A percentile compares a stretch with the other conserved stretches of the same genome.
These are phyloP conservation scores for Andrena haemorrhoa DNA, from an alignment of 2,888 invertebrate species.

Conservation along the genomic window DNA sequence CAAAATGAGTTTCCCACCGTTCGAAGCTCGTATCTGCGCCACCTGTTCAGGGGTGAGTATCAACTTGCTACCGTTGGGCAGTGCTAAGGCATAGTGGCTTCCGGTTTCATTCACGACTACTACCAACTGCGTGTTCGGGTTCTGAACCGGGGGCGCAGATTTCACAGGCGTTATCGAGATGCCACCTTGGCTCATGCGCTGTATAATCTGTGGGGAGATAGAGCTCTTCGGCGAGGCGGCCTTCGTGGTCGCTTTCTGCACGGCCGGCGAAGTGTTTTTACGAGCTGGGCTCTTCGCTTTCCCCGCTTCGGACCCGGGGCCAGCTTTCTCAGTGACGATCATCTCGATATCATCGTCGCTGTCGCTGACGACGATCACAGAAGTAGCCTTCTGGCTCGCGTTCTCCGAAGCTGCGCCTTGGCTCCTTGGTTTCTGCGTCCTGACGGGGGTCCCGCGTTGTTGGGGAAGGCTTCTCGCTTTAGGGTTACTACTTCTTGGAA, in stretches of 20 bases:
- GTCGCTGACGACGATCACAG: constrained; percentile 81
- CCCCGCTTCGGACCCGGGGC: constrained; percentile 48
- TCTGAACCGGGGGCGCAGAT: constrained; percentile 63
- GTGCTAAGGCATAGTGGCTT: constrained; percentile 83
- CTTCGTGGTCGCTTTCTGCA: constrained; percentile 62
- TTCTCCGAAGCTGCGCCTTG: constrained; percentile 16
- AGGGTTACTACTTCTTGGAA: not conserved
- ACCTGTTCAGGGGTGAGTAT: constrained; percentile 84
- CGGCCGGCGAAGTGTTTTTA: constrained; percentile 15
- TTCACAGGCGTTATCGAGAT: constrained; percentile 82
- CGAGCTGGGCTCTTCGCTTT: constrained; percentile 29
- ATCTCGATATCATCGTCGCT: constrained; percentile 83
- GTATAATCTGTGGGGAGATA: constrained; percentile 80
- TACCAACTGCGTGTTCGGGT: constrained; percentile 77
- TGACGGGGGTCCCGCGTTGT: constrained; percentile 13
- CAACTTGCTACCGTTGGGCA: constrained; percentile 83
- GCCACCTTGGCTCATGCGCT: constrained; percentile 82
- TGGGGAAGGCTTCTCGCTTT: constrained; percentile 19
- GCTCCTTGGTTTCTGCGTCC: not conserved
- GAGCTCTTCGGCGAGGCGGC: constrained; percentile 61
- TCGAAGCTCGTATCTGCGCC: constrained; percentile 83
- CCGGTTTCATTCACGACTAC: constrained; percentile 83
- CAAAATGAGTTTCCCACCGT: constrained; percentile 82
- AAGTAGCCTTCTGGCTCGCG: constrained; percentile 73
- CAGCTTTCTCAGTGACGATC: constrained; percentile 77